Percentiles rank a stretch among this genome's conserved stretches.
Evolutionary conservation across 2,797 vertebrate genomes (phyloP).

Genomic region (Phrynocephalus vlangalii): DNA sequence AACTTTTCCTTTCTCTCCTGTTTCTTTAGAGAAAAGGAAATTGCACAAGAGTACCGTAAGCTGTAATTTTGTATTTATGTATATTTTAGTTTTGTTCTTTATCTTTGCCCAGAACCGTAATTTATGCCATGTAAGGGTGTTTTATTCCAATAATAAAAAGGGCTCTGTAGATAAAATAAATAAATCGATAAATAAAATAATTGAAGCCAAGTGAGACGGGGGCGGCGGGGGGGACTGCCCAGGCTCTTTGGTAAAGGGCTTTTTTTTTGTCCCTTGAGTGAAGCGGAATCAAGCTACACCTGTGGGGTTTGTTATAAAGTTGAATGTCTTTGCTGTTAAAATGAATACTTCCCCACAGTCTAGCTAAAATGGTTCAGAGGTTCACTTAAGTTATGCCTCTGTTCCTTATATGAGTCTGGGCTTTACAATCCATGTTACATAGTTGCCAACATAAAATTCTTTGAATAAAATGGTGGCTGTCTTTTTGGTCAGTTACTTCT

Average conservation of each 20-base stretch:
- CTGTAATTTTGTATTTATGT: constrained; percentile 57
- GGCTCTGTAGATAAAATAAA: constrained; percentile 57
- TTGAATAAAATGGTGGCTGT: neutral
- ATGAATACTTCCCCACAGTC: constrained; percentile 53
- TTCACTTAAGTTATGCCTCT: constrained; percentile 62
- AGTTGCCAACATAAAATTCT: constrained; percentile 72
- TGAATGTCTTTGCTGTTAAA: constrained; percentile 63
- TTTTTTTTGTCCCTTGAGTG: constrained; percentile 46
- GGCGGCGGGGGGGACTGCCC: constrained; percentile 8
- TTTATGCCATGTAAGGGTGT: constrained; percentile 59
- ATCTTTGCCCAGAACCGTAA: constrained; percentile 52
- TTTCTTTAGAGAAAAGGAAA: constrained; percentile 53
- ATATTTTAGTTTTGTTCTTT: constrained; percentile 42
- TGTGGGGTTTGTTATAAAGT: constrained; percentile 45
- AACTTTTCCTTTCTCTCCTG: constrained; percentile 56
- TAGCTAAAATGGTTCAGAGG: constrained; percentile 58
- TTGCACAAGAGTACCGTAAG: constrained; percentile 52
- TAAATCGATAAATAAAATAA: constrained; percentile 51
- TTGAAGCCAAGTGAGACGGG: constrained; percentile 21
- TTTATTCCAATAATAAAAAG: constrained; percentile 52
- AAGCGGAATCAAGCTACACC: constrained; percentile 43
- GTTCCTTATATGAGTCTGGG: constrained; percentile 59
- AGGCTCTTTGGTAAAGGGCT: constrained; percentile 50
- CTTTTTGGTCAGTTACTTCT: constrained; percentile 23
- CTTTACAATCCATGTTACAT: constrained; percentile 60